These are phyloP conservation scores for Clinocottus analis DNA, from an alignment of 2,113 vertebrate species.

Conservation along the genomic window DNA sequence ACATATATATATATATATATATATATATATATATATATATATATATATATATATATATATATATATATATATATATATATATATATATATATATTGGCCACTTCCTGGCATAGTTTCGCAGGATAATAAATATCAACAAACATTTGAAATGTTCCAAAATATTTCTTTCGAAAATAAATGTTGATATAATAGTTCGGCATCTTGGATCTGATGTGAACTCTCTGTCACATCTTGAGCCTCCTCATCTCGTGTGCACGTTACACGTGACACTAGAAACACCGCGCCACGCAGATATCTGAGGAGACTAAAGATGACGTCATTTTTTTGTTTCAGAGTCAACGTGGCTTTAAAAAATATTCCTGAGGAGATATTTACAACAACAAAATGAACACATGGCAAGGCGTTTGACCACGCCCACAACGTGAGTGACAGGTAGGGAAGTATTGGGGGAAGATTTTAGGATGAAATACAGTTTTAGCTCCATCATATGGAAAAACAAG, in stretches of 20 bases:
- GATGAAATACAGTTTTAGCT: background rate
- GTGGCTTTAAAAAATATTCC: background rate
- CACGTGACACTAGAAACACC: background rate
- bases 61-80: no score
- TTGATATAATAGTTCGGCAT: background rate
- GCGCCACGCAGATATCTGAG: no score
- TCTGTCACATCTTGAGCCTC: background rate
- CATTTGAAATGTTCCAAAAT: background rate
- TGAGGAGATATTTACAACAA: background rate
- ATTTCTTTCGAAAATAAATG: background rate
- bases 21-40: no score
- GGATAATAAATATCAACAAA: background rate
- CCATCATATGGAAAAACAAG: background rate
- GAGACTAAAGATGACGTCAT: background rate
- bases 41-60: no score
- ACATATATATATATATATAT: no score
- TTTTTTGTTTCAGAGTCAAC: background rate
- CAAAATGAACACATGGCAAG: background rate
- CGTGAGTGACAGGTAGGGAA: background rate
- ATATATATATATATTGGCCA: rapidly evolving
- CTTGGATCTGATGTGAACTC: background rate
- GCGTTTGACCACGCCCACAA: background rate
- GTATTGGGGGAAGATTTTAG: background rate
- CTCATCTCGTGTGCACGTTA: background rate
- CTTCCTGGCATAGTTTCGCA: background rate